A percentile compares a stretch with the other conserved stretches of the same genome.
Evolutionary conservation across 2,113 vertebrate species (phyloP).

Genomic region (Illadopsis cleaveri): DNA sequence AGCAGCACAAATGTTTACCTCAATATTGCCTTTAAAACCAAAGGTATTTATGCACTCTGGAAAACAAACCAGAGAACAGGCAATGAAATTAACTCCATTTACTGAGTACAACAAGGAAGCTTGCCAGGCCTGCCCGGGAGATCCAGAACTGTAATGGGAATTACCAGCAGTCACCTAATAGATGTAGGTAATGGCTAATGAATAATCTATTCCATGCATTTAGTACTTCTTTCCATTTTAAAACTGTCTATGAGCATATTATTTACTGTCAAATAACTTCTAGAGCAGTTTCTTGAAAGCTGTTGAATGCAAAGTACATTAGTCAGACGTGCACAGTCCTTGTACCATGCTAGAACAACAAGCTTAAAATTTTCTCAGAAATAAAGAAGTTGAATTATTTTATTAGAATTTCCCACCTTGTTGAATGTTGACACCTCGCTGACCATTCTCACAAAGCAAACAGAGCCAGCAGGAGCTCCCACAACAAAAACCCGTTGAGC

Average conservation of each 20-base stretch:
- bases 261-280: background rate
- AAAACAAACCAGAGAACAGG: background rate
- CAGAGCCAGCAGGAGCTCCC: background rate
- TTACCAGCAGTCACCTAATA: background rate
- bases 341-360: background rate
- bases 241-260: background rate
- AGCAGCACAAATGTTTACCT: constrained; percentile 3
- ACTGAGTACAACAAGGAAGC: background rate
- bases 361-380: background rate
- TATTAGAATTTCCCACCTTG: background rate
- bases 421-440: background rate
- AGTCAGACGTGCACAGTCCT: background rate
- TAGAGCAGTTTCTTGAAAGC: background rate
- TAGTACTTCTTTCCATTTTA: constrained; percentile 1
- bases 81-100: background rate
- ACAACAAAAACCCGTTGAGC: background rate
- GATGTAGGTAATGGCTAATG: background rate
- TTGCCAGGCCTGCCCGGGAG: background rate
- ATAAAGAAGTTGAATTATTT: background rate
- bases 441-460: background rate
- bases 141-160: background rate
- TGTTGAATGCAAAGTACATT: background rate
- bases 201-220: constrained; percentile 20
- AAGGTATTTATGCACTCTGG: background rate
- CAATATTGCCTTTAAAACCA: background rate